phyloP scores from a whole-genome alignment of 2,797 vertebrate species.

The Manis javanica region DNA sequence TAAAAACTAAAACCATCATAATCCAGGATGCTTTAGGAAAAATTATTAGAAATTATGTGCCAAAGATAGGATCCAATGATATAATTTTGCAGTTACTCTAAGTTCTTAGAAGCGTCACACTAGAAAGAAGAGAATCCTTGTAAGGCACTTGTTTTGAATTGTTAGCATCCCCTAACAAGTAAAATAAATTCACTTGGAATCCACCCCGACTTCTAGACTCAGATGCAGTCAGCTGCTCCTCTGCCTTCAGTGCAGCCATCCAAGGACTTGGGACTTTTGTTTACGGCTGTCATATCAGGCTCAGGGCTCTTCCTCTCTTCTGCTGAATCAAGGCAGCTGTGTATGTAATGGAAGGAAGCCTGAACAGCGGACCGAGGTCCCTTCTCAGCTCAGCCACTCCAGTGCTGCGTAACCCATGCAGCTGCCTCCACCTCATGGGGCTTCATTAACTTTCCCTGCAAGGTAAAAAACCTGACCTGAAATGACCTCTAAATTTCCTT shows the following conservation, averaged over 20 bases:
- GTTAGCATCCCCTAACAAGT: background rate
- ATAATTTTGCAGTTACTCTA: background rate
- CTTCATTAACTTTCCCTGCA: conserved; percentile 26
- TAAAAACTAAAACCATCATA: background rate
- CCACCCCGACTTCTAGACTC: background rate
- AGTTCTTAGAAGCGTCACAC: background rate
- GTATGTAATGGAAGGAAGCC: background rate
- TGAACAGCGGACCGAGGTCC: background rate
- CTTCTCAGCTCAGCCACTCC: background rate
- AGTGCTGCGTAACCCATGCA: background rate
- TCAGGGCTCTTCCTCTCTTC: background rate
- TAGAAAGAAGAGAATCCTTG: background rate
- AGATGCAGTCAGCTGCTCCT: background rate
- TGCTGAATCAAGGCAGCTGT: background rate
- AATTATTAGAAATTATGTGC: background rate
- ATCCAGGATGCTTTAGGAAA: background rate
- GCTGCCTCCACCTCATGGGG: background rate
- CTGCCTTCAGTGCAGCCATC: background rate
- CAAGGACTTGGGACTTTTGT: background rate
- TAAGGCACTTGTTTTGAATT: background rate
- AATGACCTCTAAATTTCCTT: background rate
- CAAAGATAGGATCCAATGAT: background rate
- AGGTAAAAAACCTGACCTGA: background rate
- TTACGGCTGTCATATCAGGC: background rate
- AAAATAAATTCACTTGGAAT: background rate